Conservation (phyloP, 2,113 vertebrate genomes). For the Upupa epops region DNA sequence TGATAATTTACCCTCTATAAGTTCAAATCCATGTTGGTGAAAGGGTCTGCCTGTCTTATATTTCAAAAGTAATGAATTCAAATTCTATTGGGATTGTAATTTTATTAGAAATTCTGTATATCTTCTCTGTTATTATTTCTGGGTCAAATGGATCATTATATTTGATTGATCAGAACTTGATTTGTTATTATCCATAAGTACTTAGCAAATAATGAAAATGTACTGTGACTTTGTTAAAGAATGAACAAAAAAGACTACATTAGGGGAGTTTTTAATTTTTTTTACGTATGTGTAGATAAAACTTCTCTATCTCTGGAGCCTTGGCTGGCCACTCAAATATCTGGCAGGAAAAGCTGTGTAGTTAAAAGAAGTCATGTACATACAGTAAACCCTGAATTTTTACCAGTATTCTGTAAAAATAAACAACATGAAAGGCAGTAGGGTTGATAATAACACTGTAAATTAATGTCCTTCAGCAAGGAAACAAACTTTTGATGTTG, state of each 20-base stretch:
- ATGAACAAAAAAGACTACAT: background rate
- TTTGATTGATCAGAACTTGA: slow-evolving; percentile 53
- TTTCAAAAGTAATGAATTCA: slow-evolving; percentile 66
- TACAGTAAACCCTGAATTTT: background rate
- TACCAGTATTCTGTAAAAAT: background rate
- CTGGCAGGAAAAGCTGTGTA: background rate
- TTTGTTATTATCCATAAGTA: slow-evolving; percentile 51
- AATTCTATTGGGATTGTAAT: slow-evolving; percentile 61
- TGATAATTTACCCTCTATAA: slow-evolving; percentile 53
- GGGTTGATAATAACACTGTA: background rate
- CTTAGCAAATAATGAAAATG: slow-evolving; percentile 52
- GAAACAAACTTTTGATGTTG: background rate
- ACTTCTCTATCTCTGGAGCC: background rate
- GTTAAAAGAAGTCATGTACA: background rate
- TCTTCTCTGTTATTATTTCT: slow-evolving; percentile 52
- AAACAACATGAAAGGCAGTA: background rate
- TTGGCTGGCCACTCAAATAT: slow-evolving; percentile 12
- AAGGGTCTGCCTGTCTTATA: slow-evolving; percentile 29
- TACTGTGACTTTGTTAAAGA: background rate
- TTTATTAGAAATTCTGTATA: slow-evolving; percentile 57
- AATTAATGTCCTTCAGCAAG: background rate
- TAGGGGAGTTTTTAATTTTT: background rate
- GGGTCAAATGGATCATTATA: slow-evolving; percentile 54
- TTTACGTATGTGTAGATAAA: slow-evolving; percentile 16
- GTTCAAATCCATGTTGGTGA: slow-evolving; percentile 55